phyloP scores from a whole-genome alignment of 2,113 vertebrate genomes.

The Cromileptes altivelis region DNA sequence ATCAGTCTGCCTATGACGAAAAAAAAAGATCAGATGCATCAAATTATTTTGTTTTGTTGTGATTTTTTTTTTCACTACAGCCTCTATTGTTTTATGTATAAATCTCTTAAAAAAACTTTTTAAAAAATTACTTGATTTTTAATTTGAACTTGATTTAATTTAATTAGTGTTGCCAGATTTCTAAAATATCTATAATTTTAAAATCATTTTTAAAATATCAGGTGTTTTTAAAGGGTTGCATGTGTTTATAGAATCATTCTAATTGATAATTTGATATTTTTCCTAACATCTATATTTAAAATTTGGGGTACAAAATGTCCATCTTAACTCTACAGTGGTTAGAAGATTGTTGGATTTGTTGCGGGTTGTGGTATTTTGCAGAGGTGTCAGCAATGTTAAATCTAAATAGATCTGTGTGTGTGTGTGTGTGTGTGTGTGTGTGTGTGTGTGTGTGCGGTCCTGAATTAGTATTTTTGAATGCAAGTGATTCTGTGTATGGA shows the following conservation, averaged over 20 bases:
- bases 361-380: not conserved
- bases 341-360: slow-evolving; percentile 10
- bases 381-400: slow-evolving; percentile 7
- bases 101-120: not conserved
- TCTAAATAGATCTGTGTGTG: not conserved
- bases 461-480: slow-evolving; percentile 31
- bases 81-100: not conserved
- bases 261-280: not conserved
- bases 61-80: too few species aligned
- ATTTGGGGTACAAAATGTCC: not conserved
- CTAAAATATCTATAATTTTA: not conserved
- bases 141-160: too few species aligned
- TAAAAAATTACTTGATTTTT: not conserved
- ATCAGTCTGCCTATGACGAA: not conserved
- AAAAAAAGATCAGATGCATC: not conserved
- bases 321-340: not conserved
- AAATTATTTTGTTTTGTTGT: not conserved
- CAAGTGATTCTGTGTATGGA: not conserved
- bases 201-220: not conserved
- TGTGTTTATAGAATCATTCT: not conserved
- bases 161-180: not conserved
- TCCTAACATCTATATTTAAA: not conserved
- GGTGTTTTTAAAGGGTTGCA: not conserved
- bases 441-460: slow-evolving; percentile 28
- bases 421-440: slow-evolving; percentile 29